Conservation (phyloP, 2,888 invertebrate genomes). For the Lomographa bimaculata region DNA sequence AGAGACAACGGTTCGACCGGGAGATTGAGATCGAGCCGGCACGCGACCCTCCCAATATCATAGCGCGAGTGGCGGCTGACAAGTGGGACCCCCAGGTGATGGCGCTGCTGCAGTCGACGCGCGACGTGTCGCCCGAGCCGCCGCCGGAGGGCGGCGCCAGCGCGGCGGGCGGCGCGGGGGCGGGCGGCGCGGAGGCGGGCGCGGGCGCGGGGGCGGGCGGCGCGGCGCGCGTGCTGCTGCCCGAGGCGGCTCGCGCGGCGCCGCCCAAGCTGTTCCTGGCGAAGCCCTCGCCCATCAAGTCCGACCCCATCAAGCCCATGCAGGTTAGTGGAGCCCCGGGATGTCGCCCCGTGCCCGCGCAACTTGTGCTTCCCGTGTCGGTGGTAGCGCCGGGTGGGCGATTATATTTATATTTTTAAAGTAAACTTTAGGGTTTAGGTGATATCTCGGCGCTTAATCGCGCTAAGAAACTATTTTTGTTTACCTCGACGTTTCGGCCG, state of each 20-base stretch:
- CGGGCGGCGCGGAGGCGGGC: slow-evolving; percentile 34
- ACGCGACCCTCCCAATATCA: too few species aligned
- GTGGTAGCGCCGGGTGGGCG: too few species aligned
- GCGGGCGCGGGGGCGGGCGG: slow-evolving; percentile 47
- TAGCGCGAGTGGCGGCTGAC: background rate
- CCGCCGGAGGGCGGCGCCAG: slow-evolving; percentile 37
- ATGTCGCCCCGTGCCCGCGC: background rate
- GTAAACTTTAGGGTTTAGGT: too few species aligned
- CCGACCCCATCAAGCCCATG: slow-evolving; percentile 84
- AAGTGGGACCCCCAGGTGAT: slow-evolving; percentile 50
- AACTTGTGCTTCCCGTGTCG: too few species aligned
- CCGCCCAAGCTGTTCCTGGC: slow-evolving; percentile 80
- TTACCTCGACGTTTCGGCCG: too few species aligned
- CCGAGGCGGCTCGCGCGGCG: slow-evolving; percentile 73
- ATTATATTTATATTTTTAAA: too few species aligned
- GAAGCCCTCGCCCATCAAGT: slow-evolving; percentile 81
- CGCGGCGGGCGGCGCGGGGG: slow-evolving; percentile 34
- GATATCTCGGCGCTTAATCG: too few species aligned
- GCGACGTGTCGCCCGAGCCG: slow-evolving; percentile 69
- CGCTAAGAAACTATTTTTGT: too few species aligned
- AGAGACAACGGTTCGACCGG: too few species aligned
- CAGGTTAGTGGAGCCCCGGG: slow-evolving; percentile 40
- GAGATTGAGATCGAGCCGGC: too few species aligned
- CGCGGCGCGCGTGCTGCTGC: slow-evolving; percentile 59
- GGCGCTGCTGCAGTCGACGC: slow-evolving; percentile 81